Percentiles rank a stretch among this genome's conserved stretches.
Evolutionary conservation across 2,113 vertebrate species (phyloP).

Genomic region (Brachyhypopomus gauderio): DNA sequence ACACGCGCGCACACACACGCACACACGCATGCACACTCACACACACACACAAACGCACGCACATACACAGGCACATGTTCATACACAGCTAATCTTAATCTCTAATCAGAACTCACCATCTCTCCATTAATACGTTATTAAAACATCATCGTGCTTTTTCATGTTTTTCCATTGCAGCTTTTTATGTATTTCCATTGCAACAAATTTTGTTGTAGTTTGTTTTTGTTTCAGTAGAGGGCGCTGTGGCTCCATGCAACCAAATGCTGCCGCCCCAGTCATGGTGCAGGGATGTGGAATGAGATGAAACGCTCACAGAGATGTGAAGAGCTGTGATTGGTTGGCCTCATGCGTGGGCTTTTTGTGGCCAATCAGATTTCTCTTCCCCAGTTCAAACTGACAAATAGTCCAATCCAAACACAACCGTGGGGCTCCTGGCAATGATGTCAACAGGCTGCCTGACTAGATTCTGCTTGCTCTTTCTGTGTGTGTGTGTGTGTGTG

Average conservation of each 20-base stretch:
- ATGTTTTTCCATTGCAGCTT: neutral
- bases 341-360: neutral
- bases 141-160: slow-evolving; percentile 6
- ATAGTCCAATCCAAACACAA: neutral
- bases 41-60: neutral
- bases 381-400: neutral
- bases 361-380: neutral
- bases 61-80: neutral
- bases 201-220: neutral
- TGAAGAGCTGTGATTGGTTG: neutral
- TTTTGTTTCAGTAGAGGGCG: slow-evolving; percentile 42
- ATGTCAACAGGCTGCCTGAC: too few relatives aligned
- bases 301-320: neutral
- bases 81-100: slow-evolving; percentile 30
- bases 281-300: neutral
- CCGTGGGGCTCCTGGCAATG: too few relatives aligned
- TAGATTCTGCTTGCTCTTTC: neutral
- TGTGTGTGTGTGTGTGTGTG: neutral
- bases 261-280: too few relatives aligned
- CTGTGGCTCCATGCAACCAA: slow-evolving; percentile 15
- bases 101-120: slow-evolving; percentile 12
- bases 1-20: too few relatives aligned
- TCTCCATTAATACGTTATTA: slow-evolving; percentile 19
- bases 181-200: neutral
- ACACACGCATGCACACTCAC: too few relatives aligned